Percentiles rank a stretch among this genome's conserved stretches.
phyloP scores from a whole-genome alignment of 2,113 vertebrate genomes.

The Pachyramphus minor region DNA sequence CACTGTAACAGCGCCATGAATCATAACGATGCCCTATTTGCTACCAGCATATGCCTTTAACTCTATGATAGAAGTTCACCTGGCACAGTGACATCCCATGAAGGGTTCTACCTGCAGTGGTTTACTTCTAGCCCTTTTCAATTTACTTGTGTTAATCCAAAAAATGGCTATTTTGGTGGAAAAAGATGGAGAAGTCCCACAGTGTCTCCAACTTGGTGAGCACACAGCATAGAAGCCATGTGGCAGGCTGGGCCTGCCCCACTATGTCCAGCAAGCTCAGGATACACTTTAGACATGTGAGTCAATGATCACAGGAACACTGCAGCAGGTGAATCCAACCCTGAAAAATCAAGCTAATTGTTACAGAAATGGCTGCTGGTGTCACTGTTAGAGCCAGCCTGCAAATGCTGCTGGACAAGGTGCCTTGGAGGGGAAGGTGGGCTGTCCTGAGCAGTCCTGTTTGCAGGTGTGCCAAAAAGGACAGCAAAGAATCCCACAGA shows the following conservation, averaged over 20 bases:
- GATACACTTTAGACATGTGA: not conserved
- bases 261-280: not conserved
- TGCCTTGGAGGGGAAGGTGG: fast-evolving
- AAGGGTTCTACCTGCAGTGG: not conserved
- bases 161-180: not conserved
- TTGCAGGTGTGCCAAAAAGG: not conserved
- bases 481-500: not conserved
- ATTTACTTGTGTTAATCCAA: not conserved
- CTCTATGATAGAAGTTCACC: not conserved
- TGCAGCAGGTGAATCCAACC: not conserved
- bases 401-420: not conserved
- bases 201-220: not conserved
- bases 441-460: not conserved
- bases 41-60: not conserved
- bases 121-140: not conserved
- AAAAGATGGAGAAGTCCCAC: not conserved
- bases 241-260: fast-evolving
- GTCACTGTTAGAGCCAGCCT: not conserved
- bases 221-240: not conserved
- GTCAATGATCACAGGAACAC: not conserved
- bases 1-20: not conserved
- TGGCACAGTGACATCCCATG: not conserved
- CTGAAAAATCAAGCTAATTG: not conserved
- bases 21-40: not conserved
- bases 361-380: not conserved